Evolutionary conservation across 2,888 invertebrate genomes (phyloP).

Genomic region (Hydroisotoma schaefferi): DNA sequence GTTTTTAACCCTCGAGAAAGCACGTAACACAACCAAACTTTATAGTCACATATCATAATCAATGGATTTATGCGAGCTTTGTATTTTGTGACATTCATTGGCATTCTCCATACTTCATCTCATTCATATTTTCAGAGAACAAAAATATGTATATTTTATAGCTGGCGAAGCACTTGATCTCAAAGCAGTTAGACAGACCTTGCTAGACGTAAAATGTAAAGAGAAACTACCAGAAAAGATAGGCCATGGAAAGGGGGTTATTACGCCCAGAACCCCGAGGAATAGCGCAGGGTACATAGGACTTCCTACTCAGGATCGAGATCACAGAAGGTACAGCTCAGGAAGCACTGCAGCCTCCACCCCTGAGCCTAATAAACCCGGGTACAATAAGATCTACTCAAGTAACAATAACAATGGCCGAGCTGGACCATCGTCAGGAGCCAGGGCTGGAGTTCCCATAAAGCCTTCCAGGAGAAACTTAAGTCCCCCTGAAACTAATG

Average conservation of each 20-base stretch:
- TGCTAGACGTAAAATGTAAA: too few species aligned
- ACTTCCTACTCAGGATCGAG: neutral
- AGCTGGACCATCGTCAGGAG: neutral
- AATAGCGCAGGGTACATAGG: too few species aligned
- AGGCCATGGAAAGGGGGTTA: too few species aligned
- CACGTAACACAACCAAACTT: slow-evolving; percentile 4
- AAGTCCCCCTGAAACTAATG: slow-evolving; percentile 4
- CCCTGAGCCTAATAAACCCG: slow-evolving; percentile 1
- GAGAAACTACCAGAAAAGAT: too few species aligned
- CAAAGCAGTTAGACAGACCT: neutral
- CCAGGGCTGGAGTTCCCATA: neutral
- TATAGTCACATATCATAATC: neutral
- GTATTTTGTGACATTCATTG: neutral
- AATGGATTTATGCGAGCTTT: neutral
- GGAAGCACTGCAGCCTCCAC: neutral
- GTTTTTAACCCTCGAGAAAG: too few species aligned
- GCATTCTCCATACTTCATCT: neutral
- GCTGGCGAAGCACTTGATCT: neutral
- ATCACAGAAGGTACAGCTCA: neutral
- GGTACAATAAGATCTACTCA: slow-evolving; percentile 16
- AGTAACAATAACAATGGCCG: slow-evolving; percentile 2
- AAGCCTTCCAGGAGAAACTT: neutral
- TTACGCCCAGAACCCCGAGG: too few species aligned
- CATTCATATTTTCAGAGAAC: neutral
- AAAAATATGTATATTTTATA: neutral